Conservation (phyloP, 1,140 invertebrate species). For the Grapholita molesta region DNA sequence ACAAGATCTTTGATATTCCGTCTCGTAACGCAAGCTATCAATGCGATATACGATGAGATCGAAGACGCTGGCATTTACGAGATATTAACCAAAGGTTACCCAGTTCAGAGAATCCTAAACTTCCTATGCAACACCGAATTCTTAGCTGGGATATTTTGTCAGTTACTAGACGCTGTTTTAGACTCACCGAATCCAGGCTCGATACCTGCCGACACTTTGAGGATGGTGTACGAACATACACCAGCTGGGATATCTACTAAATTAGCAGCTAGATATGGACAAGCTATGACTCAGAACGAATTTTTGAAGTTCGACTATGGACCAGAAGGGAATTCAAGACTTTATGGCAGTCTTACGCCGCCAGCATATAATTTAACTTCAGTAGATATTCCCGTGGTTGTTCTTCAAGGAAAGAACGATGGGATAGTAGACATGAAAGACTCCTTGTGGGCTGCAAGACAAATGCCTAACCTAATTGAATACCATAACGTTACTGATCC, state of each 20-base stretch:
- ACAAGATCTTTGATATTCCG: conserved; percentile 62
- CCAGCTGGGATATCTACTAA: conserved; percentile 79
- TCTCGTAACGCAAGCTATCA: conserved; percentile 2
- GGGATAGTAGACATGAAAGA: conserved; percentile 64
- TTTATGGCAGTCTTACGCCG: conserved; percentile 76
- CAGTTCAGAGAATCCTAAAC: neutral
- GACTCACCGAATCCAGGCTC: neutral
- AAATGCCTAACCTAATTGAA: neutral
- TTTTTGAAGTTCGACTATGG: conserved; percentile 80
- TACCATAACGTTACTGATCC: neutral
- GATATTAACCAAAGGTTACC: neutral
- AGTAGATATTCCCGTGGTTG: conserved; percentile 77
- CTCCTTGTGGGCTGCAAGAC: conserved; percentile 22
- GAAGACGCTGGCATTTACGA: neutral
- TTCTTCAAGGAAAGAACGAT: conserved; percentile 82
- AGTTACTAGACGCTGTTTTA: neutral
- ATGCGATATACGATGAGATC: conserved; percentile 13
- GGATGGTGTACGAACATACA: neutral
- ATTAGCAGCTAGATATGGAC: conserved; percentile 76
- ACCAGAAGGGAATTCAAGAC: conserved; percentile 64
- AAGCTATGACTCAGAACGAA: conserved; percentile 40
- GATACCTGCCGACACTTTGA: neutral
- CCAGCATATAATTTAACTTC: conserved; percentile 79
- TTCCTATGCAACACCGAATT: neutral
- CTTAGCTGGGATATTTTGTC: neutral